phyloP scores from a whole-genome alignment of 1,140 invertebrate genomes.

The Rhynchophorus ferrugineus region DNA sequence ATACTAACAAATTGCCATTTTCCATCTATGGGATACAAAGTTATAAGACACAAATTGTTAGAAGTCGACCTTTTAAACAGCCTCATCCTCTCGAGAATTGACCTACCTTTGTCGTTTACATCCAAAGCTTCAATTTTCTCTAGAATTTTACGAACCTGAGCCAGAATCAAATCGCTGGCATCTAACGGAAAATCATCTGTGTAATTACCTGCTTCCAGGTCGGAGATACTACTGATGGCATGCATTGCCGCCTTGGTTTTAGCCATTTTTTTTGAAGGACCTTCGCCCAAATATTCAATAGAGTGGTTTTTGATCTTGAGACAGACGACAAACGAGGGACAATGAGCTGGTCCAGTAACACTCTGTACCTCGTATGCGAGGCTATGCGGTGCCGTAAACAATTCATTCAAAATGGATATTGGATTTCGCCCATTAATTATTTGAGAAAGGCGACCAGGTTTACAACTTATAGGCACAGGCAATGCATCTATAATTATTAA shows the following conservation, averaged over 20 bases:
- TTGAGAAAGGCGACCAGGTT: conserved; percentile 12
- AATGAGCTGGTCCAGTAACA: conserved; percentile 75
- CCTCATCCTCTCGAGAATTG: no score
- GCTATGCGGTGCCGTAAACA: conserved; percentile 55
- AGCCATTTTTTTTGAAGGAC: conserved; percentile 71
- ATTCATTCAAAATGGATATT: conserved; percentile 80
- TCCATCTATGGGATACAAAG: no score
- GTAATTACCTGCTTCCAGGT: no score
- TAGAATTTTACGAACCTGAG: not conserved
- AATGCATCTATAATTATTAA: conserved; percentile 10
- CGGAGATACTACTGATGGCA: no score
- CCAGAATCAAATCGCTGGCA: no score
- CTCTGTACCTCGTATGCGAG: conserved; percentile 67
- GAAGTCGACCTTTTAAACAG: no score
- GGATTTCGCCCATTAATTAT: conserved; percentile 49
- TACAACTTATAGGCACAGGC: conserved; percentile 4
- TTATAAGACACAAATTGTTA: no score
- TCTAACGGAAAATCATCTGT: no score
- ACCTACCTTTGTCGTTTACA: no score
- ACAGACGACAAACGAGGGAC: conserved; percentile 73
- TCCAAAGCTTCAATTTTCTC: no score
- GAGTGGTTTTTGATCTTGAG: conserved; percentile 62
- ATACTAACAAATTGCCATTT: no score
- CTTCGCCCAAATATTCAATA: conserved; percentile 61
- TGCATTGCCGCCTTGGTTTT: conserved; percentile 70